Conservation (phyloP, 2,113 vertebrate species). For the Nesoenas mayeri region DNA sequence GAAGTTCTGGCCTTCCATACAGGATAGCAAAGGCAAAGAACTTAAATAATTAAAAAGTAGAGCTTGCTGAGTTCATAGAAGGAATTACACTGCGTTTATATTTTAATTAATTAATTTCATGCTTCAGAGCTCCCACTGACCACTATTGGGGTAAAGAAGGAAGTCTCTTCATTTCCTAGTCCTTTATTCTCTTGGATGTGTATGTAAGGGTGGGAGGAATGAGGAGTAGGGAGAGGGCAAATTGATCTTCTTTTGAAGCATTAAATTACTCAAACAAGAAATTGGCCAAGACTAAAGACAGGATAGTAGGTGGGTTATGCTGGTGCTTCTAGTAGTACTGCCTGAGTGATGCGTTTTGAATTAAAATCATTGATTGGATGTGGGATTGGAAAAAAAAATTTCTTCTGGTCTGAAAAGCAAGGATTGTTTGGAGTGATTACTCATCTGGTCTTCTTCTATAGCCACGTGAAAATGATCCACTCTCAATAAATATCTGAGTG, state of each 20-base stretch:
- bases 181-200: slow-evolving; percentile 39
- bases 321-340: neutral
- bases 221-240: neutral
- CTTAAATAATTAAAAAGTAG: slow-evolving; percentile 63
- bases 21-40: slow-evolving; percentile 38
- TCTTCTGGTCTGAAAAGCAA: neutral
- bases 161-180: slow-evolving; percentile 29
- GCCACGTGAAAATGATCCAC: neutral
- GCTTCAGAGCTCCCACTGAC: slow-evolving; percentile 64
- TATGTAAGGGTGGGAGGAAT: slow-evolving; percentile 9
- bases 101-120: slow-evolving; percentile 73
- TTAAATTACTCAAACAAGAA: slow-evolving; percentile 57
- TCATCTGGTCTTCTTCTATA: neutral
- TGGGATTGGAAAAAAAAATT: neutral
- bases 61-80: slow-evolving; percentile 49
- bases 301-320: neutral
- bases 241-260: slow-evolving; percentile 60
- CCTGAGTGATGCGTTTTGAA: slow-evolving; percentile 4
- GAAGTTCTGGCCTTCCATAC: slow-evolving; percentile 34
- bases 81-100: slow-evolving; percentile 54
- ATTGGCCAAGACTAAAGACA: neutral
- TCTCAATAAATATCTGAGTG: neutral
- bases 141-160: slow-evolving; percentile 51
- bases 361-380: neutral
- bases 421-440: neutral